Conservation (phyloP, 2,888 invertebrate genomes). For the Panorpa germanica region DNA sequence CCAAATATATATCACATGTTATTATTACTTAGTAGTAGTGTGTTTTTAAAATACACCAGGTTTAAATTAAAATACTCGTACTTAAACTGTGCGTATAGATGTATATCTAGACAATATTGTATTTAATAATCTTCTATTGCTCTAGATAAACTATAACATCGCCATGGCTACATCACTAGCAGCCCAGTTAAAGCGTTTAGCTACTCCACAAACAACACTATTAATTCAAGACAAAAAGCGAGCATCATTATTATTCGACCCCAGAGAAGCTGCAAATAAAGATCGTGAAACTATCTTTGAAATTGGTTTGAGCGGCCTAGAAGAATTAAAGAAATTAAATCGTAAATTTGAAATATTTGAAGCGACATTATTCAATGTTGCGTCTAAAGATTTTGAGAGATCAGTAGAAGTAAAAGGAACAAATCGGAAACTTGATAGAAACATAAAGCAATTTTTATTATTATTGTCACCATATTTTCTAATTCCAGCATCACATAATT, state of each 20-base stretch:
- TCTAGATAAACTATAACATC: neutral
- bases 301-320: conserved; percentile 70
- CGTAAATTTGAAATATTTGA: conserved; percentile 53
- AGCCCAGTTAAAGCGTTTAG: conserved; percentile 55
- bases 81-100: too few species aligned
- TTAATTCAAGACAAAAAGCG: conserved; percentile 46
- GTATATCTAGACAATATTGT: too few species aligned
- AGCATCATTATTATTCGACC: conserved; percentile 74
- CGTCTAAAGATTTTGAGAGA: conserved; percentile 63
- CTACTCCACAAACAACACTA: conserved; percentile 53
- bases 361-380: conserved; percentile 53
- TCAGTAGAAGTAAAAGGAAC: conserved; percentile 52
- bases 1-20: too few species aligned
- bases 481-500: conserved; percentile 63
- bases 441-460: conserved; percentile 60
- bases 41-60: too few species aligned
- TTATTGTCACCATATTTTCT: conserved; percentile 78
- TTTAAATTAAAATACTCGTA: too few species aligned
- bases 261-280: conserved; percentile 73
- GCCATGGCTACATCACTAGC: conserved; percentile 52
- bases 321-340: conserved; percentile 61
- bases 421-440: conserved; percentile 55
- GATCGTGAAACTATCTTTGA: conserved; percentile 71
- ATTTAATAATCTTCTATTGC: too few species aligned
- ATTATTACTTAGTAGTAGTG: too few species aligned